Conservation (phyloP, 2,113 vertebrate species). For the rat (Rattus norvegicus) region DNA sequence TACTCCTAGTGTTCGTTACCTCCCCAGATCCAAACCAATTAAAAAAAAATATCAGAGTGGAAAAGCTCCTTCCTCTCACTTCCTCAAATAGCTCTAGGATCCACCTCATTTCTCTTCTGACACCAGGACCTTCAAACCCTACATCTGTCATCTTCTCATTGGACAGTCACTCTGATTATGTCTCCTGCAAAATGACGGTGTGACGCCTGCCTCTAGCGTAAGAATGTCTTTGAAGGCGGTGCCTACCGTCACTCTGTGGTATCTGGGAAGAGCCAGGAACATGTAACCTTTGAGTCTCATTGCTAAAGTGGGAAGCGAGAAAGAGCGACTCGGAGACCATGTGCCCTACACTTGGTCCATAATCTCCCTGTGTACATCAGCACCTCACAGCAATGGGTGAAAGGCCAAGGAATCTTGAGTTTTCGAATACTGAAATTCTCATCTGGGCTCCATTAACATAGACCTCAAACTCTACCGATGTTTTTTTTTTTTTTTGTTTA, state of each 20-base stretch:
- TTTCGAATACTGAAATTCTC: accelerated
- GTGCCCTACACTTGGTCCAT: accelerated
- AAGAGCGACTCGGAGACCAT: background rate
- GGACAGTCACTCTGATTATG: background rate
- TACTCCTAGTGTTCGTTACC: background rate
- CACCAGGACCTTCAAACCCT: background rate
- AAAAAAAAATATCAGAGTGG: background rate
- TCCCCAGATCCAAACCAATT: background rate
- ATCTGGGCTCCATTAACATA: background rate
- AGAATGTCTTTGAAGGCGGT: background rate
- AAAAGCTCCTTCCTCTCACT: background rate
- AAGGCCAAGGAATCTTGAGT: too few species aligned
- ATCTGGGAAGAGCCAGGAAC: background rate
- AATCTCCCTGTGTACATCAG: background rate
- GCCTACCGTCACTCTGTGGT: background rate
- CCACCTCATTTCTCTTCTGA: too few species aligned
- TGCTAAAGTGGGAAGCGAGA: background rate
- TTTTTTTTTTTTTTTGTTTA: too few species aligned
- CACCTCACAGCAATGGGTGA: background rate
- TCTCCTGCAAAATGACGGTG: background rate
- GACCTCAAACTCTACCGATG: slow-evolving; percentile 38
- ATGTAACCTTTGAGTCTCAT: background rate
- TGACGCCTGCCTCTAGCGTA: background rate
- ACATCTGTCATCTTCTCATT: accelerated
- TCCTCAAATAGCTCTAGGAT: background rate